A percentile compares a stretch with the other conserved stretches of the same genome.
Evolutionary conservation across 2,888 invertebrate species (phyloP).

Genomic region (Xylota segnis): DNA sequence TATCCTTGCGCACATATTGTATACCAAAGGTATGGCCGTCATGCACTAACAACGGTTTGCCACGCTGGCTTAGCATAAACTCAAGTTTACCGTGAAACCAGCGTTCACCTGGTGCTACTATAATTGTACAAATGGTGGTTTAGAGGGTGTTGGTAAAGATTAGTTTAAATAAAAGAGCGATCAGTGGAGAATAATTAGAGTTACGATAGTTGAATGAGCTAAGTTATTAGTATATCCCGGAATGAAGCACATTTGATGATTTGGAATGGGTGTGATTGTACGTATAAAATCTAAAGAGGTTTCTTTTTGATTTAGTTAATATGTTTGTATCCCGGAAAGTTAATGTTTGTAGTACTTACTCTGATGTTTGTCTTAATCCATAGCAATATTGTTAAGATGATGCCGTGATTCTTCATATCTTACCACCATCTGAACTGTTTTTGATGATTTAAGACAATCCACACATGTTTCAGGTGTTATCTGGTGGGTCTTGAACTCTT

Average conservation of each 20-base stretch:
- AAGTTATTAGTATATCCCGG: slow-evolving; percentile 66
- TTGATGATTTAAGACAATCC: too few species aligned
- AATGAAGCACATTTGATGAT: slow-evolving; percentile 59
- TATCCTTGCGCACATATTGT: slow-evolving; percentile 84
- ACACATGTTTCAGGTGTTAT: too few species aligned
- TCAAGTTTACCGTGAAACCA: slow-evolving; percentile 85
- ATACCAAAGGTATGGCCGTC: slow-evolving; percentile 85
- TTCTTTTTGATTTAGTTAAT: background rate
- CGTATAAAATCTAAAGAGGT: background rate
- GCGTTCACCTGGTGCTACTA: slow-evolving; percentile 85
- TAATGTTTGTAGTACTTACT: slow-evolving; percentile 14
- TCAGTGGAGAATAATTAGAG: slow-evolving; percentile 18
- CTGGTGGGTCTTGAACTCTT: too few species aligned
- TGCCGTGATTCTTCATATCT: background rate
- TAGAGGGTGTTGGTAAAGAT: slow-evolving; percentile 18
- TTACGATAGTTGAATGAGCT: slow-evolving; percentile 36
- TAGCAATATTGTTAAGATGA: too few species aligned
- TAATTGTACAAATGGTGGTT: slow-evolving; percentile 56
- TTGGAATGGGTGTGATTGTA: slow-evolving; percentile 23
- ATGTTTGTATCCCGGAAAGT: background rate
- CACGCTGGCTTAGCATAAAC: slow-evolving; percentile 85
- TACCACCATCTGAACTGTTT: too few species aligned
- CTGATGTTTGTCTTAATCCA: background rate
- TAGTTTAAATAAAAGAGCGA: slow-evolving; percentile 20
- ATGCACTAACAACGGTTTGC: slow-evolving; percentile 84